Evolutionary conservation across 1,140 invertebrate species (phyloP).

Genomic region (Lepidurus couesii): DNA sequence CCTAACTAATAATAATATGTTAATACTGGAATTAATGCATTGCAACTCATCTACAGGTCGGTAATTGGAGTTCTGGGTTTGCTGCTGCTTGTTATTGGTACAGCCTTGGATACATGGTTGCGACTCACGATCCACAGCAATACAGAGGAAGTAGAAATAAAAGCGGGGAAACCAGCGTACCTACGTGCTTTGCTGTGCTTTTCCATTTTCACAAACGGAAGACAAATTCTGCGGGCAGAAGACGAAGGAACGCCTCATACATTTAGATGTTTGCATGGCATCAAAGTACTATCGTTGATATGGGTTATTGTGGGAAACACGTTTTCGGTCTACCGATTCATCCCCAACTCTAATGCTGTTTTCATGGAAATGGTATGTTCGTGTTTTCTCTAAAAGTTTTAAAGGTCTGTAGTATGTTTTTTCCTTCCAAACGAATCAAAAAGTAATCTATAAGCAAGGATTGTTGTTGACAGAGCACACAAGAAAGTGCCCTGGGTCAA

Average conservation of each 20-base stretch:
- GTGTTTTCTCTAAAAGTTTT: no score
- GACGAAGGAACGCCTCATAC: background rate
- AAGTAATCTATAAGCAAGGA: no score
- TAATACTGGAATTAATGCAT: background rate
- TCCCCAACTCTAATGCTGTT: no score
- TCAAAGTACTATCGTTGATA: background rate
- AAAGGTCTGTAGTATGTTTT: no score
- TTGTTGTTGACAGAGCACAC: background rate
- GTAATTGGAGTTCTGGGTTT: background rate
- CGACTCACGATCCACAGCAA: background rate
- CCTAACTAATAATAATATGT: no score
- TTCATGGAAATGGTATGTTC: no score
- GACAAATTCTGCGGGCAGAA: background rate
- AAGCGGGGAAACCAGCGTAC: background rate
- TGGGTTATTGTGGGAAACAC: background rate
- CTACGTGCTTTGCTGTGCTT: background rate
- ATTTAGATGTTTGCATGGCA: background rate
- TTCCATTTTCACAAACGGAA: background rate
- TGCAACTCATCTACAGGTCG: background rate
- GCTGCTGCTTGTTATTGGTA: background rate
- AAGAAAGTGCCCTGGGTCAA: constrained; percentile 45
- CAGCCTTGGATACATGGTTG: background rate
- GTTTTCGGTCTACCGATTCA: background rate
- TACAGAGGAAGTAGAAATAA: background rate
- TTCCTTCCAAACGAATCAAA: no score